Percentiles rank a stretch among this genome's conserved stretches.
Conservation (phyloP, 92 coral and sea anemone genomes). For the Bergia sp. region DNA sequence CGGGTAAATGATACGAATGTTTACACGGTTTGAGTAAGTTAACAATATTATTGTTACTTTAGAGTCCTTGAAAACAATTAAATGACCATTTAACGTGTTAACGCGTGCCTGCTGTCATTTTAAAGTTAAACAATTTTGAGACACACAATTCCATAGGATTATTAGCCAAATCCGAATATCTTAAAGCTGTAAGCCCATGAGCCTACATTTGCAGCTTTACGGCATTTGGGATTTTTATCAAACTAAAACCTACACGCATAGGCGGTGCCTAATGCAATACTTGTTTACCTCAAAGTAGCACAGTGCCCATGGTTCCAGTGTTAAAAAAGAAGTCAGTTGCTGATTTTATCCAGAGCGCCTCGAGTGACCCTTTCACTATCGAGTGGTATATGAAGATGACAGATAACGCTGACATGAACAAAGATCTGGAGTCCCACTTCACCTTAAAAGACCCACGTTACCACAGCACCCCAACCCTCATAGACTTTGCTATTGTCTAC, state of each 20-base stretch:
- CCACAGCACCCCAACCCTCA: slow-evolving; percentile 78
- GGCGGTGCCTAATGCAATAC: background rate
- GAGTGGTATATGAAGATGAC: slow-evolving; percentile 99
- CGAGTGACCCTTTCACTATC: slow-evolving; percentile 95
- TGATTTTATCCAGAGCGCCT: slow-evolving; percentile 94
- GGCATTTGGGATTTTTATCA: too few species aligned
- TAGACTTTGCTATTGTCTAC: slow-evolving; percentile 85
- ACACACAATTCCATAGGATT: too few species aligned
- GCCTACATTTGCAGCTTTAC: too few species aligned
- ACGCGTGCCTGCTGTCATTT: too few species aligned
- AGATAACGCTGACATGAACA: slow-evolving; percentile 92
- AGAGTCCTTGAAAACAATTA: too few species aligned
- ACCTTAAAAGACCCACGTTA: slow-evolving; percentile 88
- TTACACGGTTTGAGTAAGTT: too few species aligned
- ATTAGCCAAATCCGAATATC: too few species aligned
- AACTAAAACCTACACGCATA: background rate
- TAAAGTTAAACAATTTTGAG: too few species aligned
- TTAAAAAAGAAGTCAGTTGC: slow-evolving; percentile 81
- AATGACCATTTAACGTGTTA: too few species aligned
- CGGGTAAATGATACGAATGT: too few species aligned
- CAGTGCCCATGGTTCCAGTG: slow-evolving; percentile 69
- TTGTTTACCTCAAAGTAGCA: slow-evolving; percentile 39
- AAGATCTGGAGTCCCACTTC: slow-evolving; percentile 87
- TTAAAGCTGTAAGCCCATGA: too few species aligned
- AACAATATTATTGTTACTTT: too few species aligned